Evolutionary conservation across 2,888 invertebrate genomes (phyloP).

Genomic region (Minunthozetes semirufus): DNA sequence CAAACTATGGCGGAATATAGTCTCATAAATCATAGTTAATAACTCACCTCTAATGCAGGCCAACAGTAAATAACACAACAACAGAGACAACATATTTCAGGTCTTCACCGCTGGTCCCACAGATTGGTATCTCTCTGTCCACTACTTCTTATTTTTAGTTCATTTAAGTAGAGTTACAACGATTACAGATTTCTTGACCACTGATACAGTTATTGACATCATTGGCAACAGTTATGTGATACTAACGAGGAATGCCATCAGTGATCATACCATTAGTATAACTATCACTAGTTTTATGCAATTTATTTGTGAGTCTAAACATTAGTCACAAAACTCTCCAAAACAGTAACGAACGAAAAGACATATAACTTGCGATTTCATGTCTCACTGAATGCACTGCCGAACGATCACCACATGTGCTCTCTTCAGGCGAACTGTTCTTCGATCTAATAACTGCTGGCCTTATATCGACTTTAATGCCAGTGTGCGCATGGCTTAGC

Average conservation of each 20-base stretch:
- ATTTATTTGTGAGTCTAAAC: slow-evolving; percentile 20
- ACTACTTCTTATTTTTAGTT: neutral
- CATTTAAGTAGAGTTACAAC: neutral
- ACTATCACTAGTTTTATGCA: slow-evolving; percentile 4
- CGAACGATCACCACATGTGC: slow-evolving; percentile 6
- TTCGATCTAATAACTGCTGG: slow-evolving; percentile 24
- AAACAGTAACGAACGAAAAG: neutral
- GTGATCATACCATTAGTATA: neutral
- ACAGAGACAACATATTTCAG: neutral
- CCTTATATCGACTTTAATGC: neutral
- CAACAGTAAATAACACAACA: slow-evolving; percentile 1
- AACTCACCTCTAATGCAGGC: slow-evolving; percentile 13
- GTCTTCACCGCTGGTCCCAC: slow-evolving; percentile 5
- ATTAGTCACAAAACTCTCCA: neutral
- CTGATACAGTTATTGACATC: neutral
- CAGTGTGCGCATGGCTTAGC: neutral
- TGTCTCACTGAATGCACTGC: slow-evolving; percentile 11
- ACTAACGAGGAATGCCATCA: neutral
- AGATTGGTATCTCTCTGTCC: neutral
- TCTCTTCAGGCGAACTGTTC: slow-evolving; percentile 14
- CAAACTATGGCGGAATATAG: neutral
- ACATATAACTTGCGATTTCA: slow-evolving; percentile 11
- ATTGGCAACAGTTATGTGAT: slow-evolving; percentile 10
- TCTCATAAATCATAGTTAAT: slow-evolving; percentile 25
- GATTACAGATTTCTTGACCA: neutral